Evolutionary conservation across 1,140 invertebrate genomes (phyloP).

Genomic region (Aphelinus atriplicis): DNA sequence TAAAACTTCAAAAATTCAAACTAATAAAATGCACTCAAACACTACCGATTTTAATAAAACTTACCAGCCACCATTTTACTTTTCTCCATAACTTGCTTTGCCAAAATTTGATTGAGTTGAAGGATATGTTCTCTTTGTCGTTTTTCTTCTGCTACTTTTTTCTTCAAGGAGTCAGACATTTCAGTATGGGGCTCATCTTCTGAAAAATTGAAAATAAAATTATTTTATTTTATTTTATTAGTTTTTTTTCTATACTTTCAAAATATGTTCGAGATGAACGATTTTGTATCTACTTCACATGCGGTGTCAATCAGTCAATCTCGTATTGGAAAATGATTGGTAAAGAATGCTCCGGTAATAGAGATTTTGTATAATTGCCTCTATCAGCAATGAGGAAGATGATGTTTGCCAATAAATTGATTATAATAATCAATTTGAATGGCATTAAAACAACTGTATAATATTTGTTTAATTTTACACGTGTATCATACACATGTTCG

Average conservation of each 20-base stretch:
- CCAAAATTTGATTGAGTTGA: slow-evolving; percentile 89
- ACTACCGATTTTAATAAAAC: too few relatives aligned
- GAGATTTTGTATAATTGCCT: too few relatives aligned
- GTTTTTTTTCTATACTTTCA: not conserved
- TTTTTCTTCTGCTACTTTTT: slow-evolving; percentile 82
- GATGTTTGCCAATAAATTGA: too few relatives aligned
- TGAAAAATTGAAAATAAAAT: slow-evolving; percentile 41
- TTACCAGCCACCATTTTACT: slow-evolving; percentile 92
- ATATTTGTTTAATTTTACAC: too few relatives aligned
- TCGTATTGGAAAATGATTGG: too few relatives aligned
- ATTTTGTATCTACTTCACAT: not conserved
- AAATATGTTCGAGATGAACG: slow-evolving; percentile 6
- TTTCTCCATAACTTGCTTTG: slow-evolving; percentile 93
- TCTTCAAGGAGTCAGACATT: slow-evolving; percentile 61
- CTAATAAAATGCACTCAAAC: slow-evolving; percentile 28
- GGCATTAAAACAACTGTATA: too few relatives aligned
- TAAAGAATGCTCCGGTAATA: too few relatives aligned
- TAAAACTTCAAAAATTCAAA: slow-evolving; percentile 38
- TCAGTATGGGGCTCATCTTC: slow-evolving; percentile 59
- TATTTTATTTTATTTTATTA: not conserved
- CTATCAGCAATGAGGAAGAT: too few relatives aligned
- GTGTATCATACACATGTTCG: too few relatives aligned
- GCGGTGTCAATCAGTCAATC: too few relatives aligned
- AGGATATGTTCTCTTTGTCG: slow-evolving; percentile 86
- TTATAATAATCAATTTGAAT: too few relatives aligned